Conservation (phyloP, 37 sponge, comb jelly and placozoan genomes). For the Tethya wilhelma region DNA sequence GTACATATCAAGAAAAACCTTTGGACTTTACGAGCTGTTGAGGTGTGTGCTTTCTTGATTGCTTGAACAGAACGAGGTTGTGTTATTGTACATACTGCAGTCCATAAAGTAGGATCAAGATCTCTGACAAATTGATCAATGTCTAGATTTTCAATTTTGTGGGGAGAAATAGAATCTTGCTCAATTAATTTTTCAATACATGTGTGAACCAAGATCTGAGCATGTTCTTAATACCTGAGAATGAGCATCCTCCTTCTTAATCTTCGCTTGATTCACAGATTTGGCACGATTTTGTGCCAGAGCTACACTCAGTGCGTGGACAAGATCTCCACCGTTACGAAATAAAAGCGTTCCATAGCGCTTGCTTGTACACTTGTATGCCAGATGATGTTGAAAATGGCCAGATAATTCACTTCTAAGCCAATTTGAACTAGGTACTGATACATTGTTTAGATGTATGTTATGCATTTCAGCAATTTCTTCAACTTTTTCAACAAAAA, state of each 20-base stretch:
- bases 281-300: too few species aligned
- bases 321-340: constrained; percentile 9
- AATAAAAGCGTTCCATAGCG: constrained; percentile 24
- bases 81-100: background rate
- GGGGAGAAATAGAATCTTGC: background rate
- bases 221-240: too few species aligned
- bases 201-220: background rate
- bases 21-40: background rate
- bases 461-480: background rate
- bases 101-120: constrained; percentile 1
- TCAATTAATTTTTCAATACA: background rate
- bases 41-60: background rate
- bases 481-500: background rate
- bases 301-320: background rate
- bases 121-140: background rate
- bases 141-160: background rate
- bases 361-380: background rate
- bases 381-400: background rate
- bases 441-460: background rate
- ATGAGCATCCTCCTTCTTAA: too few species aligned
- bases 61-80: background rate
- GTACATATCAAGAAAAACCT: constrained; percentile 4
- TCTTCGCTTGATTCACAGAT: too few species aligned
- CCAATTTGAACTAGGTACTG: background rate
- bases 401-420: background rate